phyloP scores from a whole-genome alignment of 2,113 vertebrate genomes.

The Pyxicephalus adspersus region DNA sequence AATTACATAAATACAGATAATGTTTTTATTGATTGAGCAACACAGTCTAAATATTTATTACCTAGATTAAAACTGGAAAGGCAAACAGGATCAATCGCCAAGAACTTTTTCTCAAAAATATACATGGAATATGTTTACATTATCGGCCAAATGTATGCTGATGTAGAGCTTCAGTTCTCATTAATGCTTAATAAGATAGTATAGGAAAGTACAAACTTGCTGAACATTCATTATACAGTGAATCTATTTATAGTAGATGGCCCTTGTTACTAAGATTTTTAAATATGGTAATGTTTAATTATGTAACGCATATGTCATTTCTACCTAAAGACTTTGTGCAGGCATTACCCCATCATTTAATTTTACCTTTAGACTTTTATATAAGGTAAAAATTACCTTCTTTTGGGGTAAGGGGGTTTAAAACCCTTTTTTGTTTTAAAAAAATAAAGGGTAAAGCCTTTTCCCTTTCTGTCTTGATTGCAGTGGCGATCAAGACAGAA shows the following conservation, averaged over 20 bases:
- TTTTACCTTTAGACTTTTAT: no score
- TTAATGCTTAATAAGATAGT: slow-evolving; percentile 19
- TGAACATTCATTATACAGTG: not conserved
- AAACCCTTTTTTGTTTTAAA: no score
- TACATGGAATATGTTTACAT: slow-evolving; percentile 23
- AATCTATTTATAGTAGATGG: not conserved
- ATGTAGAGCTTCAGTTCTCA: not conserved
- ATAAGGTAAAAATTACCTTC: no score
- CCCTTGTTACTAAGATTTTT: no score
- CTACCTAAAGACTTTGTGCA: no score
- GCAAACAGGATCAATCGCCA: slow-evolving; percentile 22
- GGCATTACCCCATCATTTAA: no score
- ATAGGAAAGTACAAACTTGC: slow-evolving; percentile 6
- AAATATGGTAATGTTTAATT: no score
- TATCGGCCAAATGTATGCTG: slow-evolving; percentile 19
- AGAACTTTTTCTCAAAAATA: slow-evolving; percentile 16
- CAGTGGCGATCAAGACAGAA: no score
- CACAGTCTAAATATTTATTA: slow-evolving; percentile 35
- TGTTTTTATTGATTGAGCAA: slow-evolving; percentile 33
- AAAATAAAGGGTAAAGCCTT: no score
- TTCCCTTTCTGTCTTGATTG: no score
- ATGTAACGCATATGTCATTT: no score
- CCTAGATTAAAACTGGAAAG: slow-evolving; percentile 25
- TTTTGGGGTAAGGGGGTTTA: no score
- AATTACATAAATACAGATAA: slow-evolving; percentile 41